Evolutionary conservation across 2,888 invertebrate genomes (phyloP).

Genomic region (Drosophila paracracens): DNA sequence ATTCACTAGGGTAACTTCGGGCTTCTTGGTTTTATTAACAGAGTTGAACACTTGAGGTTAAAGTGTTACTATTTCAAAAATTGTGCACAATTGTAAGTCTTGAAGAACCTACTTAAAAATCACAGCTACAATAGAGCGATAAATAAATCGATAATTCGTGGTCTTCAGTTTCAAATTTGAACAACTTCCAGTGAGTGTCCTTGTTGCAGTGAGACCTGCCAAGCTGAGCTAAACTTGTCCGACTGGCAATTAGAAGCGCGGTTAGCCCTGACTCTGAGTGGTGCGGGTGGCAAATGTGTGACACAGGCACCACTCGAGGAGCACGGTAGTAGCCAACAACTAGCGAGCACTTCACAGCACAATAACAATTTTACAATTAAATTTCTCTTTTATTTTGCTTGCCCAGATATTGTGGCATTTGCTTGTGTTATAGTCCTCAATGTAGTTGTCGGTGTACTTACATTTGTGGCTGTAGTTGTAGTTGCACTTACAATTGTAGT

Average conservation of each 20-base stretch:
- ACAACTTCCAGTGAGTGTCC: slow-evolving; percentile 28
- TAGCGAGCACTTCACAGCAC: slow-evolving; percentile 51
- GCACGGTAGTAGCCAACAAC: slow-evolving; percentile 20
- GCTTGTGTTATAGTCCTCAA: slow-evolving; percentile 26
- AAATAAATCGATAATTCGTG: slow-evolving; percentile 1
- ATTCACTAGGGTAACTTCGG: slow-evolving; percentile 12
- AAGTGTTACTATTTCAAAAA: neutral
- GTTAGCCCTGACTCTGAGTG: slow-evolving; percentile 15
- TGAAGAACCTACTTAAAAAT: neutral
- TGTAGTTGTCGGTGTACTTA: slow-evolving; percentile 30
- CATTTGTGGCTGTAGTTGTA: slow-evolving; percentile 23
- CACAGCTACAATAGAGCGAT: neutral
- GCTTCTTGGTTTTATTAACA: slow-evolving; percentile 9
- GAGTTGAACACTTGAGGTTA: neutral
- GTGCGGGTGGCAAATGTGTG: slow-evolving; percentile 33
- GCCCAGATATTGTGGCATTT: slow-evolving; percentile 63
- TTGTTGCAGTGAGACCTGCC: slow-evolving; percentile 23
- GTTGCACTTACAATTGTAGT: slow-evolving; percentile 34
- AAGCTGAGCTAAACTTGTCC: slow-evolving; percentile 18
- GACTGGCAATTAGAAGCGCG: slow-evolving; percentile 61
- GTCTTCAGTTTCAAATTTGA: slow-evolving; percentile 17
- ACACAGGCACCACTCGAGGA: slow-evolving; percentile 40
- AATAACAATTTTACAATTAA: slow-evolving; percentile 79
- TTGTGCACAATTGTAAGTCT: neutral
- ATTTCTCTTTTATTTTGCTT: slow-evolving; percentile 72